Percentiles rank a stretch among this genome's conserved stretches.
These are phyloP conservation scores for Thalassarche chlororhynchos DNA, from an alignment of 2,113 vertebrate species.

Conservation along the genomic window DNA sequence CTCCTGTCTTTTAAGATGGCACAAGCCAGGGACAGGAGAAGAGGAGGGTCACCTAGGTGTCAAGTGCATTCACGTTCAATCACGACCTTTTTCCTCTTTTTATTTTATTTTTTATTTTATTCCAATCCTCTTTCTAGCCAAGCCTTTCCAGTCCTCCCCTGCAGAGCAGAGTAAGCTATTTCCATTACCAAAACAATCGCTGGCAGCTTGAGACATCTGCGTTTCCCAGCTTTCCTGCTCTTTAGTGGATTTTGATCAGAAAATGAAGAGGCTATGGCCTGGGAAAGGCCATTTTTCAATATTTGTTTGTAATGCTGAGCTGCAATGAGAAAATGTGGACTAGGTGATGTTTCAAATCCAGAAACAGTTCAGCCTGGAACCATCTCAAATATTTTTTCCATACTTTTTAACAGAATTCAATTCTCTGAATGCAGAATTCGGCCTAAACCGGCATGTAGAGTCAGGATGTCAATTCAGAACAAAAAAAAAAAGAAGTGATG, in stretches of 20 bases:
- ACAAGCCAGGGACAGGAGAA: neutral
- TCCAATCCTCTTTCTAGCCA: neutral
- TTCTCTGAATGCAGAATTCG: neutral
- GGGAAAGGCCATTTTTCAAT: neutral
- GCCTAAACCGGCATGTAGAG: neutral
- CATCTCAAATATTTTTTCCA: neutral
- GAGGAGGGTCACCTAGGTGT: neutral
- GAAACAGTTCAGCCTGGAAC: neutral
- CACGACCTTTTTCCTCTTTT: neutral
- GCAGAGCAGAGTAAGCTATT: constrained; percentile 2
- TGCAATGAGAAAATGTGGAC: neutral
- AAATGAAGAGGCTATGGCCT: neutral
- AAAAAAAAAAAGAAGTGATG: neutral
- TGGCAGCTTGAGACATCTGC: constrained; percentile 33
- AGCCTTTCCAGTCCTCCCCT: neutral
- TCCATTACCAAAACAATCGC: neutral
- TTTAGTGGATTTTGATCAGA: neutral
- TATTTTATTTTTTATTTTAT: neutral
- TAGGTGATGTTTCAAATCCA: neutral
- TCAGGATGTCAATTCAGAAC: neutral
- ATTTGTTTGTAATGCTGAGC: neutral
- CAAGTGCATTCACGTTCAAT: neutral
- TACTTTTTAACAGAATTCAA: neutral
- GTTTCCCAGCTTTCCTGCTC: neutral
- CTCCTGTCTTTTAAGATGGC: neutral